A percentile compares a stretch with the other conserved stretches of the same genome.
phyloP scores from a whole-genome alignment of 1,140 invertebrate genomes.

The Diachasmimorpha longicaudata region DNA sequence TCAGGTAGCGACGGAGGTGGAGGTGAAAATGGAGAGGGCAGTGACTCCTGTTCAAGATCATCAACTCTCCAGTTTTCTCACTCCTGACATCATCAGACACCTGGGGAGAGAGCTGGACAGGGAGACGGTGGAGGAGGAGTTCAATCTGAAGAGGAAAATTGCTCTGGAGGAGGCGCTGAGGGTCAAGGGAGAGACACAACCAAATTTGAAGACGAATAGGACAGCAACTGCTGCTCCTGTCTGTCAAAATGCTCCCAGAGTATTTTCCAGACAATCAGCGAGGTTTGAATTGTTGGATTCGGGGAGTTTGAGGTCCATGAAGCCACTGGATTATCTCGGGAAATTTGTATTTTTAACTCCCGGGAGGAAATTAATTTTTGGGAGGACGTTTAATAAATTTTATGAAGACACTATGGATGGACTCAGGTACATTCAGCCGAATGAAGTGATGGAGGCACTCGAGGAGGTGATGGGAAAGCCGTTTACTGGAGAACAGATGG shows the following conservation, averaged over 20 bases:
- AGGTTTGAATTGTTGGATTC: slow-evolving; percentile 72
- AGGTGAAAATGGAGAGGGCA: slow-evolving; percentile 32
- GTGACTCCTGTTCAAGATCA: slow-evolving; percentile 27
- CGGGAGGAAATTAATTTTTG: slow-evolving; percentile 69
- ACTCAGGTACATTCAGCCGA: slow-evolving; percentile 47
- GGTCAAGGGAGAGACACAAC: slow-evolving; percentile 48
- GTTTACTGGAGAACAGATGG: slow-evolving; percentile 59
- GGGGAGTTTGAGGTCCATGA: slow-evolving; percentile 54
- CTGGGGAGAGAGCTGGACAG: slow-evolving; percentile 71
- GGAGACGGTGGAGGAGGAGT: slow-evolving; percentile 73
- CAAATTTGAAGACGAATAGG: slow-evolving; percentile 35
- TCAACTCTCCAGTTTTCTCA: slow-evolving; percentile 62
- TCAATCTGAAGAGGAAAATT: slow-evolving; percentile 66
- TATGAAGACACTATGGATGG: slow-evolving; percentile 52
- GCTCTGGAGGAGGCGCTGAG: slow-evolving; percentile 72
- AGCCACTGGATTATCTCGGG: slow-evolving; percentile 69
- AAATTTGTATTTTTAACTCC: slow-evolving; percentile 68
- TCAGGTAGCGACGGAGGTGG: background rate
- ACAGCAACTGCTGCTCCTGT: slow-evolving; percentile 54
- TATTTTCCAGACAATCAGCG: slow-evolving; percentile 69
- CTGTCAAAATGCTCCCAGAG: slow-evolving; percentile 65
- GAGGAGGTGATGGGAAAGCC: slow-evolving; percentile 68
- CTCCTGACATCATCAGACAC: slow-evolving; percentile 69
- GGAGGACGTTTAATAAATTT: slow-evolving; percentile 62
- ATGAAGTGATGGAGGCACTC: slow-evolving; percentile 65